Conservation (phyloP, 2,797 vertebrate genomes). For the Rhincodon typus region DNA sequence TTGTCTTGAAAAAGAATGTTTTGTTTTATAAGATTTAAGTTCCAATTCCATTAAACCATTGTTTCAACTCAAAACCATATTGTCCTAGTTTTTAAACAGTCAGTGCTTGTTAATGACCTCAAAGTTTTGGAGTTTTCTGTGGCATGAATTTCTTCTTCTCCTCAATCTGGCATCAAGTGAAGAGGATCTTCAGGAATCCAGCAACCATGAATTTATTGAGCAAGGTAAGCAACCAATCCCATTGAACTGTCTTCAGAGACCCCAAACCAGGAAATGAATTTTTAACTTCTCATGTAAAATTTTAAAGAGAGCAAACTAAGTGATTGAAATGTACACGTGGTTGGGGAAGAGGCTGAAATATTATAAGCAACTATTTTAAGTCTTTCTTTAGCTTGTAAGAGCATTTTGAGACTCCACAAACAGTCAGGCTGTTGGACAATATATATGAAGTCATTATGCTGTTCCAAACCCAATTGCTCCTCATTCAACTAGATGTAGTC, state of each 20-base stretch:
- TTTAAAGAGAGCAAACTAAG: not conserved
- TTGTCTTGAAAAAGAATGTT: not conserved
- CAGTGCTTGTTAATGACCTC: not conserved
- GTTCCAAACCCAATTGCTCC: not conserved
- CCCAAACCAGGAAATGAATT: not conserved
- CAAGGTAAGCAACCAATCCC: not conserved
- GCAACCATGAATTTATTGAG: not conserved
- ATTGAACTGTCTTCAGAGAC: not conserved
- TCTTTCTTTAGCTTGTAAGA: not conserved
- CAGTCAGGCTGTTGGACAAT: not conserved
- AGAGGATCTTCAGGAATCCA: not conserved
- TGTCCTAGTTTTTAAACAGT: not conserved
- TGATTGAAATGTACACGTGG: not conserved
- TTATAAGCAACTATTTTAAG: not conserved
- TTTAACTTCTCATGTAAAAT: not conserved
- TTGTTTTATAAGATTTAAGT: not conserved
- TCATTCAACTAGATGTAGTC: not conserved
- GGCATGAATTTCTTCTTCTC: not conserved
- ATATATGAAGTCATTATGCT: not conserved
- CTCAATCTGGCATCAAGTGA: not conserved
- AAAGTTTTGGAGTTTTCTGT: not conserved
- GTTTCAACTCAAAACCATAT: not conserved
- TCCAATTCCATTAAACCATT: not conserved
- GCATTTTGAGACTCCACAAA: not conserved
- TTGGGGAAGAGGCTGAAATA: not conserved